Evolutionary conservation across 35 echinoderm and acorn worm genomes (phyloP), one percentile per base, ranked within the genome.

Genomic region (Holothuria glaberrima): DNA sequence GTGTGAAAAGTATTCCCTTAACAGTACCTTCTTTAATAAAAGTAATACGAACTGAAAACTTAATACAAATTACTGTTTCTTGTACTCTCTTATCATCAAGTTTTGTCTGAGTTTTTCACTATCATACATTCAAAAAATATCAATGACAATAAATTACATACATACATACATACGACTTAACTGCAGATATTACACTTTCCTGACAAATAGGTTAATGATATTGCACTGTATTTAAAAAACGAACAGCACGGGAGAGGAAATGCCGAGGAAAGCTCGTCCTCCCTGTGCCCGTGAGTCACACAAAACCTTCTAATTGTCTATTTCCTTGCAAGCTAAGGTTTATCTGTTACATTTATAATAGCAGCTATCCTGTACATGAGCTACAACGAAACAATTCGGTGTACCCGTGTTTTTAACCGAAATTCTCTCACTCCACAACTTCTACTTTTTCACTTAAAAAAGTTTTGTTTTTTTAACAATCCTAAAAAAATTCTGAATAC

Each of bases 401-500:
- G 38, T 78, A 78, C 74, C 74, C 35, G 74, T 78, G 74, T 78
- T 78, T 33, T 38, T 73, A 35, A 31, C 69, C 21, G 30, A 35
- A 29, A 20, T 33, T 73, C 29, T 78, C 25, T 48, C 27, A 78
- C 36, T 78, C 29, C 50, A 78, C 44, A 12, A 78, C 44, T 48
- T 48, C 29, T 52, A 52, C 31, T 18, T 48, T 78, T 48, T 48
- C 27, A 21, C 38, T 36, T 33, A 21, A 24, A 48, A 35, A 20
- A 38, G 16, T 35, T 73, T 30, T 13, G 21, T 29, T 41, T 41
- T 41, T 44, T n/a, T 48, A 78, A 48, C 21, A 28, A 78, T 50
- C 74, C 36, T 48, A 78, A n/a, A 78, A 74, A 74, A 33, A 78
- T 35, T 78, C 38, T 78, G 74, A 78, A 78, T 78, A 78, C 74